These are phyloP conservation scores for Neodiprion lecontei DNA, from an alignment of 1,140 invertebrate genomes.

Conservation along the genomic window DNA sequence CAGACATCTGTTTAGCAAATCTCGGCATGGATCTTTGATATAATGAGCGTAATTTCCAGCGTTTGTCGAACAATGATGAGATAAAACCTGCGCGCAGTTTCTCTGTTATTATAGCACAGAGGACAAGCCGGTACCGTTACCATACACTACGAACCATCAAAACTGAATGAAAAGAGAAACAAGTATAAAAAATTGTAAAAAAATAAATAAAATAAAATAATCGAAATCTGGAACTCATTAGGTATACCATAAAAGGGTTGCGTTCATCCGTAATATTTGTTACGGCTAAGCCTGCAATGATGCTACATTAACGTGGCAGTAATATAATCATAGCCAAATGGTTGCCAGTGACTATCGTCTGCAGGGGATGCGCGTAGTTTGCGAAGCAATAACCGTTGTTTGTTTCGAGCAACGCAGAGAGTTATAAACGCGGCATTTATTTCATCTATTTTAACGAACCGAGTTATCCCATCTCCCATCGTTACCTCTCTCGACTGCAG, in stretches of 20 bases:
- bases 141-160: too few relatives aligned
- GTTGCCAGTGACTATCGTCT: neutral
- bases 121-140: too few relatives aligned
- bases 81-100: too few relatives aligned
- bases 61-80: too few relatives aligned
- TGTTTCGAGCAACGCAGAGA: constrained; percentile 9
- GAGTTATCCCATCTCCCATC: constrained; percentile 7
- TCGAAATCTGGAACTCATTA: constrained; percentile 16
- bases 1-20: too few relatives aligned
- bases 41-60: too few relatives aligned
- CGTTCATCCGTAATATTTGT: neutral
- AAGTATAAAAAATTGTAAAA: too few relatives aligned
- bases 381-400: constrained; percentile 3
- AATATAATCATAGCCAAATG: too few relatives aligned
- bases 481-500: neutral
- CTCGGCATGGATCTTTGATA: too few relatives aligned
- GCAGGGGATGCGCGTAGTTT: constrained; percentile 19
- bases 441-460: constrained; percentile 15
- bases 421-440: neutral
- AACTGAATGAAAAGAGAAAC: too few relatives aligned
- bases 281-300: neutral
- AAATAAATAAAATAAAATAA: neutral
- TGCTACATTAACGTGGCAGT: too few relatives aligned
- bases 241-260: neutral
- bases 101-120: too few relatives aligned